These are phyloP conservation scores for Triops cancriformis DNA, from an alignment of 1,140 invertebrate species.

Conservation along the genomic window DNA sequence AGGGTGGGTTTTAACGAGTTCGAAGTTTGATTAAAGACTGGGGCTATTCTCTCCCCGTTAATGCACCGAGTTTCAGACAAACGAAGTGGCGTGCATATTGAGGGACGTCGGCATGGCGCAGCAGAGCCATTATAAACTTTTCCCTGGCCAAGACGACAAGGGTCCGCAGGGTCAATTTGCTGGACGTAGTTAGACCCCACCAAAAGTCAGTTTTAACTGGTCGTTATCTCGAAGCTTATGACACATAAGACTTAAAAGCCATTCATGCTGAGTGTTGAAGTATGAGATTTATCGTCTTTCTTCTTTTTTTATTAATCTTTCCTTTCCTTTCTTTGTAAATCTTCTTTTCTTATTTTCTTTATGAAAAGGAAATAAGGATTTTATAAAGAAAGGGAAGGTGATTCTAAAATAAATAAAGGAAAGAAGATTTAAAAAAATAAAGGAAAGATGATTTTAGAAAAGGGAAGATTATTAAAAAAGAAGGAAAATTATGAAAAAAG, in stretches of 20 bases:
- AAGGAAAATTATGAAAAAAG: too few relatives aligned
- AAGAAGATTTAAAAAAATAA: too few relatives aligned
- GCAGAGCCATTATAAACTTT: neutral
- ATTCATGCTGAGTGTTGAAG: neutral
- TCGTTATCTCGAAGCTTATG: neutral
- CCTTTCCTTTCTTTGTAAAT: too few relatives aligned
- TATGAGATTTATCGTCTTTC: slow-evolving; percentile 3
- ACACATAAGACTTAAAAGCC: neutral
- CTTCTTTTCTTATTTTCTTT: too few relatives aligned
- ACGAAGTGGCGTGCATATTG: neutral
- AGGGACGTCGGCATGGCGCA: neutral
- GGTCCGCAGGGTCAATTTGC: neutral
- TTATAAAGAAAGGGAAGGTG: too few relatives aligned
- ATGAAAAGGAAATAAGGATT: too few relatives aligned
- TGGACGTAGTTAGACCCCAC: neutral
- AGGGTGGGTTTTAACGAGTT: neutral
- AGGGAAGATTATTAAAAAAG: too few relatives aligned
- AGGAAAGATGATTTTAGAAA: too few relatives aligned
- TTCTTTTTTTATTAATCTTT: too few relatives aligned
- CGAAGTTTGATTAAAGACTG: neutral
- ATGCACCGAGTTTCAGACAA: neutral
- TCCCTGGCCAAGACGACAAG: neutral
- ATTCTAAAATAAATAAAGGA: too few relatives aligned
- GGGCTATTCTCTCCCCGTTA: neutral
- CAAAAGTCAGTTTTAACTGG: neutral